Evolutionary conservation across 1,140 invertebrate genomes (phyloP).

Genomic region (Drosophila persimilis): DNA sequence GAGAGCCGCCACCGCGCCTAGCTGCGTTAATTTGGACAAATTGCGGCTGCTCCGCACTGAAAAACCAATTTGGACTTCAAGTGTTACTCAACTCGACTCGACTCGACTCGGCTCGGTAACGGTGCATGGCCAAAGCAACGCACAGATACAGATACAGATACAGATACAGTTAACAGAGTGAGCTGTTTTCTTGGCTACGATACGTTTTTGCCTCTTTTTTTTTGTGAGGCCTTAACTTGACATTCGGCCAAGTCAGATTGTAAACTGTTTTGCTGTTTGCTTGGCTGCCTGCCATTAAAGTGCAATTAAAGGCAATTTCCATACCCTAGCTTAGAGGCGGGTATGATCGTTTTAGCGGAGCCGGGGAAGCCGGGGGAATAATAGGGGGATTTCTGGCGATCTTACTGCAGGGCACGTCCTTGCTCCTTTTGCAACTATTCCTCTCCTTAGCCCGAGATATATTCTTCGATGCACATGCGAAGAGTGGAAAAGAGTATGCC

Average conservation of each 20-base stretch:
- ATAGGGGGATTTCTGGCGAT: too few relatives aligned
- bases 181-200: slow-evolving; percentile 23
- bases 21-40: slow-evolving; percentile 50
- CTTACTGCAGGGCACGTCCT: too few relatives aligned
- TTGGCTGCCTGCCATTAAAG: slow-evolving; percentile 69
- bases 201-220: slow-evolving; percentile 15
- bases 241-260: slow-evolving; percentile 69
- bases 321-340: not conserved
- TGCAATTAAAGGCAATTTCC: slow-evolving; percentile 63
- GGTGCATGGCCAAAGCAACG: slow-evolving; percentile 25
- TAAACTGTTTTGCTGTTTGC: slow-evolving; percentile 58
- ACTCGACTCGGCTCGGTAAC: slow-evolving; percentile 25
- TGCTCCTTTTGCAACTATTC: too few relatives aligned
- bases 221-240: slow-evolving; percentile 64
- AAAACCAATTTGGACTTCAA: slow-evolving; percentile 59
- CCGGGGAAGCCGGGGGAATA: too few relatives aligned
- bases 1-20: slow-evolving; percentile 25
- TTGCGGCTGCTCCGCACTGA: slow-evolving; percentile 21
- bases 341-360: too few relatives aligned
- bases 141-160: slow-evolving; percentile 1
- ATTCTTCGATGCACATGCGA: too few relatives aligned
- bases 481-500: too few relatives aligned
- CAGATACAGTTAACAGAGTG: slow-evolving; percentile 44
- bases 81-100: slow-evolving; percentile 50
- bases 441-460: too few relatives aligned